Base-by-base conservation (phyloP, 2,797 vertebrate species). In the Sebastes kiyomatsui region DNA sequence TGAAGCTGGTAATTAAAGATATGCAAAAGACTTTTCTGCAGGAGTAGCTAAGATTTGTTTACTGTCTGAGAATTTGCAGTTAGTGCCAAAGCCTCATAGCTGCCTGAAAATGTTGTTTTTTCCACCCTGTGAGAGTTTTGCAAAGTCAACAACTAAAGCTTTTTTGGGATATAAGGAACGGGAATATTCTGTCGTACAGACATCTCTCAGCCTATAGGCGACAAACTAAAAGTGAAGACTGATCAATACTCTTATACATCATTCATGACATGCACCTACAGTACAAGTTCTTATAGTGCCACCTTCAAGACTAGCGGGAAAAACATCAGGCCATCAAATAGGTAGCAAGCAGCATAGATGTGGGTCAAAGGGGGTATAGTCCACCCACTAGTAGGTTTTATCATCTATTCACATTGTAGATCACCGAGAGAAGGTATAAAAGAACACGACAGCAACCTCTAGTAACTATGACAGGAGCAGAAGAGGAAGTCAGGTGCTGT, bases 1-100 rank as follows among this genome's bases (percentile, higher is more conserved):
- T 60, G 59, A 72, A 49, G 76, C 77, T 79, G 84, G 30, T 81
- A 82, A 82, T 84, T 82, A 82, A 88, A 90, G 68, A 78, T 78
- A 75, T 82, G 84, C 72, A 79, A 38, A 78, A 23, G 6, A 13
- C 52, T 77, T 86, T 71, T 79, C 76, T 85, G 70, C 67, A 46
- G 75, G 55, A 67, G 60, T 4, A 23, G 76, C 59, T 75, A 16
- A 77, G 73, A 83, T 75, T 62, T 81, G 75, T 85, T 82, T 82
- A 83, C 60, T 73, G 69, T 80, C 23, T 3, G 20, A 77, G 56
- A 22, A 27, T 81, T 82, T 66, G 55, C 14, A 54, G 59, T 64
- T 11, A 28, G 25, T 79, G 86, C 81, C 73, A 81, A 74, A 75
- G 32, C 61, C 67, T 73, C 38, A 49, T 16, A 76, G 74, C 61